phyloP scores from a whole-genome alignment of 2,888 invertebrate genomes.

The Mermis nigrescens region DNA sequence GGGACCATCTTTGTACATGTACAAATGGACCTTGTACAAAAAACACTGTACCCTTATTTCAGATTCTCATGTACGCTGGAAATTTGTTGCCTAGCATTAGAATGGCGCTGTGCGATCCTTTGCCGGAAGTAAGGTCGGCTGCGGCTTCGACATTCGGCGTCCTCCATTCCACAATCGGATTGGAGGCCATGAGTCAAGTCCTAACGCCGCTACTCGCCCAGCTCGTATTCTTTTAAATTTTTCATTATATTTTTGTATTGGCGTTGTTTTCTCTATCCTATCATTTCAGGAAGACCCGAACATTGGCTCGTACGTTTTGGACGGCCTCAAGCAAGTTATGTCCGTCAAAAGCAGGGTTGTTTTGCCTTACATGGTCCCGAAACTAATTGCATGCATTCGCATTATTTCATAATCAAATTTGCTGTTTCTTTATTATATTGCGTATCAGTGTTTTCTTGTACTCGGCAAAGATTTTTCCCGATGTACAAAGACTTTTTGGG shows the following conservation, averaged over 20 bases:
- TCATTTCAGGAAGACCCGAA: constrained; percentile 47
- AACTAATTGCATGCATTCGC: no score
- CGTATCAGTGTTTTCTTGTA: no score
- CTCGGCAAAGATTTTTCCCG: no score
- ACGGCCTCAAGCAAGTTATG: constrained; percentile 90
- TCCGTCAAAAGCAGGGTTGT: constrained; percentile 84
- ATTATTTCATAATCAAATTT: no score
- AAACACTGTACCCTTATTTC: not conserved
- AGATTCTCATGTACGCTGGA: constrained; percentile 56
- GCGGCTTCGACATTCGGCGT: constrained; percentile 93
- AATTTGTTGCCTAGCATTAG: constrained; percentile 77
- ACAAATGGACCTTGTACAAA: not conserved
- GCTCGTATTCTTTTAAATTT: constrained; percentile 37
- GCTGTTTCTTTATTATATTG: no score
- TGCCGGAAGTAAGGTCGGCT: constrained; percentile 71
- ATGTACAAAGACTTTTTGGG: no score
- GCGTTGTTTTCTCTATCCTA: not conserved
- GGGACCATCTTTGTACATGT: not conserved
- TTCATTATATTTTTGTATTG: constrained; percentile 8
- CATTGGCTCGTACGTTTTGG: constrained; percentile 68
- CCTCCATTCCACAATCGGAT: constrained; percentile 77
- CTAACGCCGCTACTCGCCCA: constrained; percentile 69
- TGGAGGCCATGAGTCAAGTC: constrained; percentile 84
- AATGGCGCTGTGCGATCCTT: constrained; percentile 73
- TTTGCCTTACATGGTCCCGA: constrained; percentile 78